These are phyloP conservation scores for Parus major DNA, from an alignment of 2,113 vertebrate genomes.

Conservation along the genomic window DNA sequence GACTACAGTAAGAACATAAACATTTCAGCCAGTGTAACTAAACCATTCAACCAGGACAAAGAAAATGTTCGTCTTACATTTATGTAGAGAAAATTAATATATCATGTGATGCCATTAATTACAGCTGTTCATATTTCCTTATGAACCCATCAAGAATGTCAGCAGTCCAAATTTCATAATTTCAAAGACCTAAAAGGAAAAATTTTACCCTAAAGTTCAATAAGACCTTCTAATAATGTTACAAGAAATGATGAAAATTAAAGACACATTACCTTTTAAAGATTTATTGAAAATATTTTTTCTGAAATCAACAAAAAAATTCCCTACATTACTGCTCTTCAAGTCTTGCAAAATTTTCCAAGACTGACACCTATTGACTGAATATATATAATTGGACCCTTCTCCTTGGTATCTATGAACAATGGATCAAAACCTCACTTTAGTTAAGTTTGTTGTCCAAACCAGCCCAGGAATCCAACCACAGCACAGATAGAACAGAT, in stretches of 20 bases:
- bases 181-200: neutral
- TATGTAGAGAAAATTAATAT: conserved; percentile 1
- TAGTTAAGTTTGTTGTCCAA: neutral
- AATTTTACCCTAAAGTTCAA: neutral
- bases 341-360: neutral
- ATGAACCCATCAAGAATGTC: neutral
- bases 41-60: neutral
- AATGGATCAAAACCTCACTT: neutral
- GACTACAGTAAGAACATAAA: neutral
- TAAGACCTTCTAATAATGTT: neutral
- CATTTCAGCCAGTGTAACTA: neutral
- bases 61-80: neutral
- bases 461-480: neutral
- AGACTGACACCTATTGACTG: neutral
- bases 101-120: neutral
- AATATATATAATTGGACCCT: neutral
- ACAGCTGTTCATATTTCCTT: neutral
- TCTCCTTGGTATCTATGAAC: neutral
- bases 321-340: neutral
- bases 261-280: neutral
- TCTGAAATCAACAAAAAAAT: neutral
- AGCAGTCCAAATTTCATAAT: neutral
- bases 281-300: neutral
- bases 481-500: neutral
- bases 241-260: neutral